A percentile compares a stretch with the other conserved stretches of the same genome.
phyloP scores from a whole-genome alignment of 2,113 vertebrate genomes.

The Globicephala melas region DNA sequence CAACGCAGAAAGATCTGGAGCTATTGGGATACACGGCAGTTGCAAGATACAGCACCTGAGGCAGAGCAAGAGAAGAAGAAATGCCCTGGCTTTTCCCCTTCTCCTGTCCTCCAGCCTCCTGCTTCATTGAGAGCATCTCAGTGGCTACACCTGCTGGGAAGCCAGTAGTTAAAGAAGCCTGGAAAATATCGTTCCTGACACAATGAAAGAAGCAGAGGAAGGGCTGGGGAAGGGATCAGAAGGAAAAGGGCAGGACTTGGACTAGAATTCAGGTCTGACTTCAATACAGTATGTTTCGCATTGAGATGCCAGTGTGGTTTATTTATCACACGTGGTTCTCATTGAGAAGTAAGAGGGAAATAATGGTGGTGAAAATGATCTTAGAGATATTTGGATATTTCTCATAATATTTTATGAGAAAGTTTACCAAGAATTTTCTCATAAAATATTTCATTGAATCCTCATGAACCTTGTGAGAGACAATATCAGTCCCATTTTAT shows the following conservation, averaged over 20 bases:
- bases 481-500: background rate
- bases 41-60: background rate
- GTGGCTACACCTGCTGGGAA: background rate
- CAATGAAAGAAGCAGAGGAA: background rate
- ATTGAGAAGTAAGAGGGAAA: background rate
- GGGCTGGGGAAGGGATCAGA: background rate
- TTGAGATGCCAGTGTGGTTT: background rate
- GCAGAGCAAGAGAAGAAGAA: background rate
- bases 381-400: background rate
- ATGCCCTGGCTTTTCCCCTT: background rate
- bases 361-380: background rate
- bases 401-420: background rate
- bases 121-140: background rate
- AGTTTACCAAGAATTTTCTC: background rate
- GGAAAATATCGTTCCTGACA: background rate
- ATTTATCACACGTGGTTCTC: background rate
- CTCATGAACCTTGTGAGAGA: background rate
- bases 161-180: background rate
- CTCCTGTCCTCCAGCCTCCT: background rate
- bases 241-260: background rate
- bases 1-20: background rate
- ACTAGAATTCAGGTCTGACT: background rate
- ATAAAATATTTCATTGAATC: background rate
- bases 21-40: background rate
- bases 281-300: rapidly evolving